Base-by-base conservation (phyloP, 2,113 vertebrate genomes). In the Xenotilapia longispinis region DNA sequence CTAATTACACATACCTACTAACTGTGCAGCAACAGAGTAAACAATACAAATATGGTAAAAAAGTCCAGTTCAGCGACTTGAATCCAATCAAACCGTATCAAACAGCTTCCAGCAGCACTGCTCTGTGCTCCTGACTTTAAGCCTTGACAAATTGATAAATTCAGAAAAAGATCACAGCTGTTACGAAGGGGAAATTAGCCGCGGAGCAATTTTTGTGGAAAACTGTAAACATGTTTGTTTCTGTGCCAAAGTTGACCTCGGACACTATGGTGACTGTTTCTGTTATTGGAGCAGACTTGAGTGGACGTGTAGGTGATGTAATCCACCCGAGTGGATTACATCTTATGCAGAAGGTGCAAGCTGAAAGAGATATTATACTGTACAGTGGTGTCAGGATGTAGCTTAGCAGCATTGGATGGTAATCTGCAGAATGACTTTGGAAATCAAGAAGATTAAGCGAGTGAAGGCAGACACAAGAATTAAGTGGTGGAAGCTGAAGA, bases 301-400 rank as follows among this genome's bases (percentile, higher is more conserved):
- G 58, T 63, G 31, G 31, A 36, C 0, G 14, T 33, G 28, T 60
- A 6, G 15, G 58, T 0, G 28, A 38, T 33, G 31, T 33, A 33
- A 33, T 33, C 31, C 19, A 65, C 1, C 0, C 1, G 1, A 38
- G 6, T 38, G 60, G 19, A 65, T 65, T 65, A 65, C 33, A 38
- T 21, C 11, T 65, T 38, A 65, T 21, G 33, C 19, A 65, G 6
- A 65, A 65, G 60, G 33, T 38, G 33, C 60, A 65, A 65, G 31
- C 60, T 38, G 60, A 65, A 38, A 21, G 33, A 38, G 10, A 65
- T 65, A 65, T n/a, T n/a, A 13, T 38, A 65, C 33, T 7, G 33
- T 0, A 21, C 6, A n/a, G 60, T 65, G 17, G 60, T 65, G 33
- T 65, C 33, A 21, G 60, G 8, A 38, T 21, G 33, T 65, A 65